phyloP scores from a whole-genome alignment of 1,140 invertebrate species.

The Drosophila watanabei region DNA sequence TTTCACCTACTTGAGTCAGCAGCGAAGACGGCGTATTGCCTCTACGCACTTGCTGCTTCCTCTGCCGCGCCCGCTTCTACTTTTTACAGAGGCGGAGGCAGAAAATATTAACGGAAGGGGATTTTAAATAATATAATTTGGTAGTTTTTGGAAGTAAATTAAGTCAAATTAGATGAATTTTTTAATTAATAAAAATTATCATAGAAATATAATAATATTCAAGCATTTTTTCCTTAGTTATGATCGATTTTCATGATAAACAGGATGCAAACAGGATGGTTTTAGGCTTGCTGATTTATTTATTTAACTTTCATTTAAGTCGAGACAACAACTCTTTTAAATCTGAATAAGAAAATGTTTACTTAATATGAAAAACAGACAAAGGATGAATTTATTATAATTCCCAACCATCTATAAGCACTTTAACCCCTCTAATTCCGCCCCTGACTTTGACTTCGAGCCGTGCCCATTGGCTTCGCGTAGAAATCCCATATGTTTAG shows the following conservation, averaged over 20 bases:
- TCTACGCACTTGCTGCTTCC: slow-evolving; percentile 71
- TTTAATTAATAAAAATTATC: neutral
- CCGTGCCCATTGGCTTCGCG: slow-evolving; percentile 47
- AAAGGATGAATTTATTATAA: no score
- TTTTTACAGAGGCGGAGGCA: neutral
- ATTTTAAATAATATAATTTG: no score
- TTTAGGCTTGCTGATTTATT: no score
- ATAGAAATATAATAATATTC: no score
- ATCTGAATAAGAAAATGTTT: no score
- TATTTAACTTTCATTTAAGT: no score
- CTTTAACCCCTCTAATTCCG: no score
- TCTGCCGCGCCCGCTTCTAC: slow-evolving; percentile 44
- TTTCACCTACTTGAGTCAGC: slow-evolving; percentile 81
- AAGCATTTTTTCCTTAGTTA: no score
- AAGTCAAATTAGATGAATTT: neutral
- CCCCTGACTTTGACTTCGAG: neutral
- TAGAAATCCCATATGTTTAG: slow-evolving; percentile 56
- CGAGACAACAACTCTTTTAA: no score
- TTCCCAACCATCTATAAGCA: neutral
- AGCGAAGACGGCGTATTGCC: slow-evolving; percentile 21
- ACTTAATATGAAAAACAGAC: no score
- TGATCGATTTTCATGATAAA: no score
- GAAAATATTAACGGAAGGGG: neutral
- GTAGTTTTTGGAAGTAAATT: neutral
- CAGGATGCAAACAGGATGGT: no score